Evolutionary conservation across 30 jellyfish, hydroid and myxozoan genomes (phyloP), one percentile per base, ranked within the genome.

Genomic region (Morbakka virulenta): DNA sequence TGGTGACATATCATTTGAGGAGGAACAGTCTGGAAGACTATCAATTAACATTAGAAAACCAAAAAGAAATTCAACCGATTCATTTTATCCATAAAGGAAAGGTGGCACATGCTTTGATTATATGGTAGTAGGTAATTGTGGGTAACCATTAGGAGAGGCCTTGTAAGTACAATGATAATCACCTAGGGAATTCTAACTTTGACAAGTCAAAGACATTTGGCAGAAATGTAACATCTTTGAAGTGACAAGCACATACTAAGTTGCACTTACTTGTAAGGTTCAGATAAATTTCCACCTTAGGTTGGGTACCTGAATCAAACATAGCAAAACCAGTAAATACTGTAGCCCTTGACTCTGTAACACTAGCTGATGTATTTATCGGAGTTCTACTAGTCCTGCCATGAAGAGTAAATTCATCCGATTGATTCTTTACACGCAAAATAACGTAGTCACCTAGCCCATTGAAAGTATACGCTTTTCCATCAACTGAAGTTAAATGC

Each of bases 261-360:
- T n/a, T n/a, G n/a, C n/a, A 81, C 93, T 24, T 32, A 83, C 88
- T 73, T 14, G 95, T 61, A 32, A 74, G 77, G 57, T 83, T 83
- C 0, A 83, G 50, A 47, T 63, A 64, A 28, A 83, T 17, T 53
- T 83, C 95, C 30, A 83, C 83, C 67, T 64, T 31, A 0, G 95
- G 83, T n/a, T n/a, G n/a, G n/a, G n/a, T n/a, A 48, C 87, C 87
- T 64, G 64, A 83, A 29, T 36, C 79, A 3, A 83, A 29, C 77
- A 83, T 34, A 2, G 95, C 95, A 74, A 83, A 83, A 1, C 74
- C 95, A 26, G 87, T 72, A 70, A 83, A 83, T 0, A 84, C 95
- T 4, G 95, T 84, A 2, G 95, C 95, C 49, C 77, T 68, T 23
- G 89, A 75, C 30, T n/a, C 76, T 34, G 66, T 1, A 32, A 66